Conservation (phyloP, 53 echinoderm and acorn worm genomes). For the Actinopyga echinites region DNA sequence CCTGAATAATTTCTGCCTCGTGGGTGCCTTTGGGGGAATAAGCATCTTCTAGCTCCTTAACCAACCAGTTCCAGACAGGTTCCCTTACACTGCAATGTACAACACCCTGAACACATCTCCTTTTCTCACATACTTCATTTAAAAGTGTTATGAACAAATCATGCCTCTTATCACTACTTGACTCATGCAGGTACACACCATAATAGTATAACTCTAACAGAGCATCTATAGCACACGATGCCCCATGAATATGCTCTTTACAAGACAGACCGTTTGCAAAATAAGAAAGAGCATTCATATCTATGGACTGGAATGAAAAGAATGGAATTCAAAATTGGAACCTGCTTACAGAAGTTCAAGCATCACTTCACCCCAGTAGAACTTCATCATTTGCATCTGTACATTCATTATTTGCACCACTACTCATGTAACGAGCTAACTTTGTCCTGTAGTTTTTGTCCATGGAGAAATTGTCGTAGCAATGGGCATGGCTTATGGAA, state of each 20-base stretch:
- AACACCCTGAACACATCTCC: background rate
- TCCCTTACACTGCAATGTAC: background rate
- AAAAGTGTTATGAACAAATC: background rate
- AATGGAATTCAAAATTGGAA: background rate
- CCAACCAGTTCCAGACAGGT: constrained; percentile 13
- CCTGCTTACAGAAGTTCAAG: background rate
- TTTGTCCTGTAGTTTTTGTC: background rate
- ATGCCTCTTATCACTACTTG: background rate
- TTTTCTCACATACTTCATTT: background rate
- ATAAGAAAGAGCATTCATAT: background rate
- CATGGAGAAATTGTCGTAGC: background rate
- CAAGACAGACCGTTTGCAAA: background rate
- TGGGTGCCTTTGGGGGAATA: background rate
- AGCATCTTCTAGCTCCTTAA: background rate
- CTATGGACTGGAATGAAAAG: background rate
- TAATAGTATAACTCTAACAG: background rate
- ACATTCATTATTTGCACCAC: background rate
- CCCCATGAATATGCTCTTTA: background rate
- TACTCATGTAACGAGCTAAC: background rate
- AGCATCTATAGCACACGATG: constrained; percentile 17
- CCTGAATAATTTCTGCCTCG: constrained; percentile 3
- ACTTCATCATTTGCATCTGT: background rate
- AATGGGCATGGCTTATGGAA: background rate
- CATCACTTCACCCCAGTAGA: background rate
- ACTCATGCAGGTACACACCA: background rate